phyloP scores from a whole-genome alignment of 1,140 invertebrate species.

The Nomia melanderi region DNA sequence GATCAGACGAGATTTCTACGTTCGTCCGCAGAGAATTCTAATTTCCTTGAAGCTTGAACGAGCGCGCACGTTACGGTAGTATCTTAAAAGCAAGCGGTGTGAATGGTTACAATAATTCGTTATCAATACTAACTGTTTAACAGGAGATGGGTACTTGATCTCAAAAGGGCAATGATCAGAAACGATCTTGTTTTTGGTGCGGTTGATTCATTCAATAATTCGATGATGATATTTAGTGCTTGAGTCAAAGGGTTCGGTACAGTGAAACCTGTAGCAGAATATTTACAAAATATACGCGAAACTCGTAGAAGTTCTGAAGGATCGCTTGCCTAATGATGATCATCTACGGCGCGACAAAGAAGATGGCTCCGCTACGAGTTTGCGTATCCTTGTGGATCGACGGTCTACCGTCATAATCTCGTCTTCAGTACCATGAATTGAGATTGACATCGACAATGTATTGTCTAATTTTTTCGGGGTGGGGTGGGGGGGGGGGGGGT shows the following conservation, averaged over 20 bases:
- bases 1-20: slow-evolving; percentile 22
- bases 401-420: background rate
- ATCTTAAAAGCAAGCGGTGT: slow-evolving; percentile 40
- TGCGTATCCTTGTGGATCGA: background rate
- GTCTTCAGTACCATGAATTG: background rate
- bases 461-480: slow-evolving; percentile 32
- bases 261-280: background rate
- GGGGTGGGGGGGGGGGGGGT: no score
- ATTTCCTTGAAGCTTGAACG: slow-evolving; percentile 19
- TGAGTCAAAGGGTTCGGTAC: slow-evolving; percentile 35
- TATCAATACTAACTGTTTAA: slow-evolving; percentile 24
- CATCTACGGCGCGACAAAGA: background rate
- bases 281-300: slow-evolving; percentile 28
- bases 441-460: slow-evolving; percentile 11
- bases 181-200: slow-evolving; percentile 19
- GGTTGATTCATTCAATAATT: slow-evolving; percentile 12
- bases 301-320: background rate
- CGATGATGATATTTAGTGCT: slow-evolving; percentile 29
- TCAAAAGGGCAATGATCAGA: slow-evolving; percentile 24
- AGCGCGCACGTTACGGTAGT: slow-evolving; percentile 22
- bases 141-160: slow-evolving; percentile 25
- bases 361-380: background rate
- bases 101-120: slow-evolving; percentile 43
- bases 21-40: slow-evolving; percentile 33
- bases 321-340: slow-evolving; percentile 5